Evolutionary conservation across 2,797 vertebrate genomes (phyloP).

Genomic region (Crenichthys baileyi): DNA sequence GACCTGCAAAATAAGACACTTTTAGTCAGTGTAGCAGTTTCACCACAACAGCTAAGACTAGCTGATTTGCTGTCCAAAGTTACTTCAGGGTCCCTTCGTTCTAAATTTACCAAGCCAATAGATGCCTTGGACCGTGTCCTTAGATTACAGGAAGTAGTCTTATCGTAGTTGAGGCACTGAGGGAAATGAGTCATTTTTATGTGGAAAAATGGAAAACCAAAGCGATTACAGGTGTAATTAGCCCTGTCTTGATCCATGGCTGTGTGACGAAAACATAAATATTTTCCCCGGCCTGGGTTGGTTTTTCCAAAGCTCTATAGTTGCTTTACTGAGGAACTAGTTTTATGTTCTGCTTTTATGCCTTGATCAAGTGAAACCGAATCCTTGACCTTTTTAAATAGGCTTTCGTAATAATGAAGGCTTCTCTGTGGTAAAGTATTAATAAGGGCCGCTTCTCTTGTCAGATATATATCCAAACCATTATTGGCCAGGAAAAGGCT

Average conservation of each 20-base stretch:
- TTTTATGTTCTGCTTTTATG: neutral
- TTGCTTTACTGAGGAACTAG: neutral
- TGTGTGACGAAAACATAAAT: neutral
- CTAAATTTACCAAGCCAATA: neutral
- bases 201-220: slow-evolving; percentile 7
- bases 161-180: slow-evolving; percentile 10
- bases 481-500: neutral
- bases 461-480: neutral
- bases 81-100: neutral
- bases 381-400: too few relatives aligned
- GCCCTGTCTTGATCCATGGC: neutral
- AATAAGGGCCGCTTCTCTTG: neutral
- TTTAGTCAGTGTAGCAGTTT: neutral
- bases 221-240: slow-evolving; percentile 15
- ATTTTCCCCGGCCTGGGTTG: neutral
- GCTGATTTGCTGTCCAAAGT: neutral
- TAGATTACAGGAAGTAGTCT: slow-evolving; percentile 30
- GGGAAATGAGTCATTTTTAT: slow-evolving; percentile 24
- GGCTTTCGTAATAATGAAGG: neutral
- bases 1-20: neutral
- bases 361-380: neutral
- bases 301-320: neutral
- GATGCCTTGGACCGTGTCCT: neutral
- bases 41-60: neutral
- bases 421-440: neutral